A percentile compares a stretch with the other conserved stretches of the same genome.
These are phyloP conservation scores for Tricholauxania praeusta DNA, from an alignment of 2,888 invertebrate genomes.

Conservation along the genomic window DNA sequence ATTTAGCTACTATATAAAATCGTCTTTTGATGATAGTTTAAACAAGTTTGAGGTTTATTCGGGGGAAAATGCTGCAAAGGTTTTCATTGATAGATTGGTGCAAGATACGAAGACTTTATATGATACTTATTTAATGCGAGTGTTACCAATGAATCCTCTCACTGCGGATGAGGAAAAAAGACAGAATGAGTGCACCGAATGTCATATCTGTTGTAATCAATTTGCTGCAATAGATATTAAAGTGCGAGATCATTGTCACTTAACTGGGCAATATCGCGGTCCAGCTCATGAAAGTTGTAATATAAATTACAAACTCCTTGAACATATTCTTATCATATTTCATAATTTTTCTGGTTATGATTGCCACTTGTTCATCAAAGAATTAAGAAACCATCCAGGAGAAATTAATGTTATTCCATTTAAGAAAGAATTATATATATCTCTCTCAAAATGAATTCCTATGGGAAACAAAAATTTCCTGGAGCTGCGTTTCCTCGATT, in stretches of 20 bases:
- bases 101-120: slow-evolving; percentile 1
- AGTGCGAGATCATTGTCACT: slow-evolving; percentile 32
- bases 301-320: no score
- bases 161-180: no score
- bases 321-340: no score
- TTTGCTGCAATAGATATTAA: no score
- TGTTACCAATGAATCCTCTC: slow-evolving; percentile 30
- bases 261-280: slow-evolving; percentile 35
- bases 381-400: slow-evolving; percentile 31
- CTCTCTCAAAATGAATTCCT: no score
- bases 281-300: slow-evolving; percentile 29
- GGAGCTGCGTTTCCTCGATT: no score
- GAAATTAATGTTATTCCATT: slow-evolving; percentile 36
- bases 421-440: slow-evolving; percentile 33
- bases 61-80: slow-evolving; percentile 10
- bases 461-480: no score
- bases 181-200: no score
- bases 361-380: slow-evolving; percentile 35
- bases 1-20: no score
- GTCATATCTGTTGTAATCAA: no score
- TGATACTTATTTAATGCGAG: slow-evolving; percentile 18
- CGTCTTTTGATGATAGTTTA: no score
- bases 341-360: slow-evolving; percentile 27
- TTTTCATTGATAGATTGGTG: background rate
- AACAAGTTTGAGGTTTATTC: slow-evolving; percentile 21